phyloP scores from a whole-genome alignment of 2,888 invertebrate genomes.

The Diplolepis rosae region DNA sequence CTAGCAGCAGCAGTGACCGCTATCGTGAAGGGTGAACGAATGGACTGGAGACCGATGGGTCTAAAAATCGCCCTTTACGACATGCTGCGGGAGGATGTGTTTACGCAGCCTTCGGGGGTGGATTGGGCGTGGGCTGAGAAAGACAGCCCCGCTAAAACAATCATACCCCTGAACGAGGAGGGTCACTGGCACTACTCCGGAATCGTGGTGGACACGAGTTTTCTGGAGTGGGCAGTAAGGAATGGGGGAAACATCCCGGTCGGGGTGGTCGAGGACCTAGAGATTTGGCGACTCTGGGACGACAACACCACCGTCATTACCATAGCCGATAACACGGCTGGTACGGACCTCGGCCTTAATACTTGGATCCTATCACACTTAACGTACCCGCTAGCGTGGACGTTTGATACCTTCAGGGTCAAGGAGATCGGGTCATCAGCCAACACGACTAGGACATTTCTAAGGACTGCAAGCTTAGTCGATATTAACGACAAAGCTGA shows the following conservation, averaged over 20 bases:
- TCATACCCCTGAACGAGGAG: neutral
- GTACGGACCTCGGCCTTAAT: neutral
- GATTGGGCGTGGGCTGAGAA: neutral
- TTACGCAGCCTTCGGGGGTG: neutral
- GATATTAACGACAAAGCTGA: neutral
- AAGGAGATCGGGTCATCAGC: rapidly evolving
- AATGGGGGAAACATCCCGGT: neutral
- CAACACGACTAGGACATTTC: neutral
- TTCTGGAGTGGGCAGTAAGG: neutral
- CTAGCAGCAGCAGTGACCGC: neutral
- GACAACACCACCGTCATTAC: neutral
- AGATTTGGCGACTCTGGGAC: neutral
- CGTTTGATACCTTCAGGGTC: neutral
- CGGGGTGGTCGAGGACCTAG: neutral
- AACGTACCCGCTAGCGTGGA: neutral
- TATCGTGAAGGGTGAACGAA: neutral
- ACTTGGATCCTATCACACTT: neutral
- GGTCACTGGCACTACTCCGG: neutral
- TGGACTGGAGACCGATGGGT: neutral
- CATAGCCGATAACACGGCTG: neutral
- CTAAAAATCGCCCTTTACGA: neutral
- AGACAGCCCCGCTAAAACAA: neutral
- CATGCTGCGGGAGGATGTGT: neutral
- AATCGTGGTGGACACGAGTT: neutral
- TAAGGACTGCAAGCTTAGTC: neutral